These are phyloP conservation scores for Cetonia aurata DNA, from an alignment of 2,888 invertebrate genomes.

Conservation along the genomic window DNA sequence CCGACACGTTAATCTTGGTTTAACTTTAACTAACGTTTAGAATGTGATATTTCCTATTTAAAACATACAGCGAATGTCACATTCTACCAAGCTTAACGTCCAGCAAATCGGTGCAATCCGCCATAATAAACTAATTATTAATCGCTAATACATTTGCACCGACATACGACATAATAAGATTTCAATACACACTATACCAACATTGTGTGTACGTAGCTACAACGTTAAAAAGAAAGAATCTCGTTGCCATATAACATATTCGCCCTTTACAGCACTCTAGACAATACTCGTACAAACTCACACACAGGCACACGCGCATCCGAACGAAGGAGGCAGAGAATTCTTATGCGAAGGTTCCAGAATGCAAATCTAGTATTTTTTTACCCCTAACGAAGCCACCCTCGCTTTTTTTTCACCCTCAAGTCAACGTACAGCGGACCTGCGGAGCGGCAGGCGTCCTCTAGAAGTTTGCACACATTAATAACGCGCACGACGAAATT, in stretches of 20 bases:
- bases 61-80: too few species aligned
- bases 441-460: conserved; percentile 52
- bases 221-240: conserved; percentile 22
- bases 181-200: neutral
- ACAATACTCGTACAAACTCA: conserved; percentile 40
- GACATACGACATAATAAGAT: too few species aligned
- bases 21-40: too few species aligned
- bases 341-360: conserved; percentile 51
- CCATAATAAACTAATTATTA: too few species aligned
- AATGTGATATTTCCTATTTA: too few species aligned
- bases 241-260: conserved; percentile 8
- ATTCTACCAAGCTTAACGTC: too few species aligned
- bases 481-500: conserved; percentile 56
- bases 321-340: conserved; percentile 15
- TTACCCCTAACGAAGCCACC: conserved; percentile 67
- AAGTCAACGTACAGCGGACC: conserved; percentile 63
- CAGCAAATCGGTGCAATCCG: too few species aligned
- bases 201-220: too few species aligned
- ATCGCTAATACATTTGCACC: too few species aligned
- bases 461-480: conserved; percentile 55
- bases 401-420: conserved; percentile 67
- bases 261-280: conserved; percentile 37
- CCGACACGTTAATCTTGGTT: too few species aligned
- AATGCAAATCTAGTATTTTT: conserved; percentile 68
- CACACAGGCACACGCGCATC: neutral